Evolutionary conservation across 1,140 invertebrate genomes (phyloP).

Genomic region (Mesaphorura yosii): DNA sequence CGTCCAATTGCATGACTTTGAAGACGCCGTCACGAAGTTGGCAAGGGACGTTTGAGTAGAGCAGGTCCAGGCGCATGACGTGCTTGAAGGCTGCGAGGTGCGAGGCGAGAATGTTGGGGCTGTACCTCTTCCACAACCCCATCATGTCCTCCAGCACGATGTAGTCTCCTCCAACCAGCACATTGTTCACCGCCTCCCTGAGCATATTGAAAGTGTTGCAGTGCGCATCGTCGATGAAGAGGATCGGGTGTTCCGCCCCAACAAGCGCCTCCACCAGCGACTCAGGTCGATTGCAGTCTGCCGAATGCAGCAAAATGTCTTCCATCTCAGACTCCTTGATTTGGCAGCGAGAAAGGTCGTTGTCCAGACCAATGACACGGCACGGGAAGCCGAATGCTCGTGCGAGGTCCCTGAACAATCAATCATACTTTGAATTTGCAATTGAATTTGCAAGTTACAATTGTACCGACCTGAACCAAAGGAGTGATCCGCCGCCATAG

Average conservation of each 20-base stretch:
- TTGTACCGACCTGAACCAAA: no score
- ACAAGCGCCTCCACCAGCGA: no score
- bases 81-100: constrained; percentile 1
- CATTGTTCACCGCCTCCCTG: neutral
- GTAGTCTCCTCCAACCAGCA: constrained; percentile 1
- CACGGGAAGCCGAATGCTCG: neutral
- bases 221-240: constrained; percentile 5
- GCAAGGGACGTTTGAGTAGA: constrained; percentile 2
- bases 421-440: no score
- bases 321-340: constrained; percentile 1
- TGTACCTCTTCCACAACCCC: constrained; percentile 8
- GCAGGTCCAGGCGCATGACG: constrained; percentile 3
- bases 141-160: constrained; percentile 2
- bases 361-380: constrained; percentile 2
- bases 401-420: neutral
- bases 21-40: constrained; percentile 1
- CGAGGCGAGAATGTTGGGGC: neutral
- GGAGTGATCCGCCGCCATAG: neutral
- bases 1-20: neutral
- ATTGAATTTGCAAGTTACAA: no score
- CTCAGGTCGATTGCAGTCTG: constrained; percentile 3
- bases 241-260: constrained; percentile 1
- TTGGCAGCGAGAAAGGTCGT: neutral
- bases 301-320: neutral
- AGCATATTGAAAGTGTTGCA: constrained; percentile 5